Conservation (phyloP, 2,113 vertebrate genomes). For the Grantiella picta region DNA sequence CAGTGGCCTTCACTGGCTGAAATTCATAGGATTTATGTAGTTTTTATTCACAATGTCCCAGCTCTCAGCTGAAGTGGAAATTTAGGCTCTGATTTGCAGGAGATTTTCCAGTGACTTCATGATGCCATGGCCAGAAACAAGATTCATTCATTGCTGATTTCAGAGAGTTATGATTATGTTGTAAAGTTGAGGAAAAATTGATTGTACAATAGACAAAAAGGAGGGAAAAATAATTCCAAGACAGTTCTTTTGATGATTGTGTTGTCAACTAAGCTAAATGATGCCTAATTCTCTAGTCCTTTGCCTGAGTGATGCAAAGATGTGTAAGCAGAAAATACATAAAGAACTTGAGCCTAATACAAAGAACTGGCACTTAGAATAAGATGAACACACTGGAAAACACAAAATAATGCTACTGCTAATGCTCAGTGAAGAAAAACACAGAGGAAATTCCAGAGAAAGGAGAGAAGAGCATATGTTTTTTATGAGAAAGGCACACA, state of each 20-base stretch:
- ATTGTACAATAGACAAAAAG: background rate
- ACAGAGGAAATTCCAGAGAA: background rate
- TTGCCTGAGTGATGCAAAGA: background rate
- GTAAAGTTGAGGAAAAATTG: background rate
- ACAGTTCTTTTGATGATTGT: background rate
- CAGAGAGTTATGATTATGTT: background rate
- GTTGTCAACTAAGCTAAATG: background rate
- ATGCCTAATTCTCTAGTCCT: background rate
- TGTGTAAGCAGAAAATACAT: background rate
- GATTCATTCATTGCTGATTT: background rate
- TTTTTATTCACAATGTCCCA: background rate
- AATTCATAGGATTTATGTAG: background rate
- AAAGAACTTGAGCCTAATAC: background rate
- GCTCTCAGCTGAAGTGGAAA: background rate
- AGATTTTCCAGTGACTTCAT: background rate
- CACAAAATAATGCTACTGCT: background rate
- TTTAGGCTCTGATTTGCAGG: background rate
- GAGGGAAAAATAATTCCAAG: background rate
- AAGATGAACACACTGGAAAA: background rate
- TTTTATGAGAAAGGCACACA: background rate
- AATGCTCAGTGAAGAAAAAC: background rate
- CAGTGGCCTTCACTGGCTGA: background rate
- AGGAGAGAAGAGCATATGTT: background rate
- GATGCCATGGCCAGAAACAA: background rate
- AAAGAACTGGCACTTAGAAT: background rate